A percentile compares a stretch with the other conserved stretches of the same genome.
phyloP scores from a whole-genome alignment of 2,797 vertebrate species.

The Artibeus jamaicensis region DNA sequence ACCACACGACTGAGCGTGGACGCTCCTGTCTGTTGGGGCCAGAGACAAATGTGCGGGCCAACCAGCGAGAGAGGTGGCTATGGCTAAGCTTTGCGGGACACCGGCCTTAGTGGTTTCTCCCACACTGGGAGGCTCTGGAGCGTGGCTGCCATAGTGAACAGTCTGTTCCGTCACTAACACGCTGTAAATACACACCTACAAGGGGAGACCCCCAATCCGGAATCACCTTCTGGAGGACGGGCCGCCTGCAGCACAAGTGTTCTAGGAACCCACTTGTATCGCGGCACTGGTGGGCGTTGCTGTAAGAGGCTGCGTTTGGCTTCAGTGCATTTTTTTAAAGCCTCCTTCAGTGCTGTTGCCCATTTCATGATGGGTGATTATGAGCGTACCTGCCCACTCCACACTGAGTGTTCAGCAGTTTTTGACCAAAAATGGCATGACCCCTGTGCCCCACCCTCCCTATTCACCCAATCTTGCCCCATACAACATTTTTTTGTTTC shows the following conservation, averaged over 20 bases:
- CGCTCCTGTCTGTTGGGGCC: not conserved
- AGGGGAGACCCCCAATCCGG: too few species aligned
- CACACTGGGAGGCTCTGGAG: fast-evolving
- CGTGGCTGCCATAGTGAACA: fast-evolving
- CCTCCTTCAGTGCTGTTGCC: not conserved
- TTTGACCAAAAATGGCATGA: not conserved
- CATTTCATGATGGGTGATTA: too few species aligned
- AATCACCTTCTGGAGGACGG: too few species aligned
- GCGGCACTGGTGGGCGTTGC: too few species aligned
- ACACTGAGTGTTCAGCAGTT: not conserved
- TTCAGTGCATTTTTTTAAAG: not conserved
- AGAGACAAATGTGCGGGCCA: not conserved
- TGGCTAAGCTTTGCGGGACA: fast-evolving
- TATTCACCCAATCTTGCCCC: not conserved
- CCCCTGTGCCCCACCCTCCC: too few species aligned
- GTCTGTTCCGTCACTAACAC: fast-evolving
- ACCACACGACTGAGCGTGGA: fast-evolving
- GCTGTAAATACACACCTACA: fast-evolving
- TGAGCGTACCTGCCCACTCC: too few species aligned
- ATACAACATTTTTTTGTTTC: not conserved
- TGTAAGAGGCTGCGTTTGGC: not conserved
- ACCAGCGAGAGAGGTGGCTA: too few species aligned
- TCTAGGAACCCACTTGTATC: too few species aligned
- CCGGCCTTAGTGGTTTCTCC: not conserved
- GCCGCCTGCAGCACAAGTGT: too few species aligned